Percentiles rank a stretch among this genome's conserved stretches.
Conservation (phyloP, 2,797 vertebrate species). For the Urosaurus nigricauda region DNA sequence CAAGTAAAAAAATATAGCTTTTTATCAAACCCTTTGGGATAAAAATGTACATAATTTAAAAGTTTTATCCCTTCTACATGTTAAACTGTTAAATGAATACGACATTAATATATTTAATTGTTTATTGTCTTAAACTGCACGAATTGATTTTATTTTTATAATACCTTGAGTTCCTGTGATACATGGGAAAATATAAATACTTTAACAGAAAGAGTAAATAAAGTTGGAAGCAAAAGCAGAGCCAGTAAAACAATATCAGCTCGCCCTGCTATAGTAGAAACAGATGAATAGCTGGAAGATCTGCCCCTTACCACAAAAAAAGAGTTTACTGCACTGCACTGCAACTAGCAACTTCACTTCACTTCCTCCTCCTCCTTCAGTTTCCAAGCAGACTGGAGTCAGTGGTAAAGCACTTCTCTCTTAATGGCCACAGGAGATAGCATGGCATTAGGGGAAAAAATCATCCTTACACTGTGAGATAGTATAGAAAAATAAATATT, state of each 20-base stretch:
- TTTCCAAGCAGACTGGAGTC: not conserved
- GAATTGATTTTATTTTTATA: no score
- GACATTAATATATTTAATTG: no score
- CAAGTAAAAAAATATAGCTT: no score
- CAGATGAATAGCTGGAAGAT: not conserved
- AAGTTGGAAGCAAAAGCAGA: rapidly evolving
- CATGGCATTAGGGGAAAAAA: not conserved
- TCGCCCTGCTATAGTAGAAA: not conserved
- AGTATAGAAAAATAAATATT: not conserved
- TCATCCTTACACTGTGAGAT: not conserved
- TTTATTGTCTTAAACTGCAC: no score
- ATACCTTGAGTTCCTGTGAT: no score
- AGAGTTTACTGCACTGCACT: not conserved
- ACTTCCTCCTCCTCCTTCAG: not conserved
- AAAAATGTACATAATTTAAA: no score
- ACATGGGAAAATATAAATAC: no score
- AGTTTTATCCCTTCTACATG: no score
- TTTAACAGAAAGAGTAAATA: not conserved
- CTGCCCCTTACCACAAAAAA: no score
- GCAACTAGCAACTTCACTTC: not conserved
- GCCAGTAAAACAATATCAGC: not conserved
- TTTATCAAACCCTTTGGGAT: no score
- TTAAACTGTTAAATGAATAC: no score
- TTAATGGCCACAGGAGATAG: conserved; percentile 14
- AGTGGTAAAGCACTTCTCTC: conserved; percentile 17